Evolutionary conservation across 2,113 vertebrate genomes (phyloP), one percentile per base, ranked within the genome.

Genomic region (Platichthys flesus): DNA sequence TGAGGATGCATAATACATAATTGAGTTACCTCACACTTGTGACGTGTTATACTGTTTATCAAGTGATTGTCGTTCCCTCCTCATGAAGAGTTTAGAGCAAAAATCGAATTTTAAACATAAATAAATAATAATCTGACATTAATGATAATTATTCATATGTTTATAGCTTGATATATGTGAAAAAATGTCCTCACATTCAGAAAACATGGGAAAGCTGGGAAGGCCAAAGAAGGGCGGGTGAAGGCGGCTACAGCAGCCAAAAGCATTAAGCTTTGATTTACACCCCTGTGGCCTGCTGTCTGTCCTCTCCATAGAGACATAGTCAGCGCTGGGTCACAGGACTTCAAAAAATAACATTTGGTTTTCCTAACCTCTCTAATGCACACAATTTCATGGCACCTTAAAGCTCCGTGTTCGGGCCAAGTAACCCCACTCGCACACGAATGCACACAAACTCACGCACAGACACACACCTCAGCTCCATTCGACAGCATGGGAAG

Each of bases 261-360:
- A 92, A 93, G 88, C 91, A 92, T 85, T 88, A 93, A 92, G 85
- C 78, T 83, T 81, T 91, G 93, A 95, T 94, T 95, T 94, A 94
- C 88, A 91, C 90, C 84, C 85, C 79, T 83, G 76, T 89, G 91
- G 80, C 90, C 86, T 71, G 69, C 87, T 72, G 90, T 80, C 81
- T 83, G 89, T 85, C 89, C 86, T 88, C 88, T 88, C 88, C 83
- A 93, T 82, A 82, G 77, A 93, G 90, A 92, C 73, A 67, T 28
- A 69, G 71, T 87, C 90, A 90, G 72, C 78, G 81, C 67, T 56
- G 86, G 92, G 90, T 94, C 93, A 90, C 28, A 78, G 54, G 68
- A 85, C 92, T 90, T 91, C 91, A 94, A 89, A 94, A 94, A 93
- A 92, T 89, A 94, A 90, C 93, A 93, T 93, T 94, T 93, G 90